These are phyloP conservation scores for Agrenia bidenticulata DNA, from an alignment of 2,888 invertebrate species.

Conservation along the genomic window DNA sequence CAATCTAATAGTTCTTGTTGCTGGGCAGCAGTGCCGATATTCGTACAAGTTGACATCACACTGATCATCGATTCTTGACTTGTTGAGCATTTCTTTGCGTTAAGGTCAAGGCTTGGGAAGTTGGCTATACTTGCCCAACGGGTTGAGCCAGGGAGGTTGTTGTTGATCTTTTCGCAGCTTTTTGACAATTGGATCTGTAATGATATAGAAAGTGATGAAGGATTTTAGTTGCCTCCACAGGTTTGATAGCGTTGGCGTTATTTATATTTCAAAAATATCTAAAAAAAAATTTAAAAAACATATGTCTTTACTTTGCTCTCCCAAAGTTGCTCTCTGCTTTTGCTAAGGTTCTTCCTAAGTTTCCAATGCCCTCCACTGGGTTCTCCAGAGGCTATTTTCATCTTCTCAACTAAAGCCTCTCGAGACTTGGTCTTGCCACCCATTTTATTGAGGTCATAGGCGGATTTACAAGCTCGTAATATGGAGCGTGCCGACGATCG, in stretches of 20 bases:
- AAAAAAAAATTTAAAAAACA: no score
- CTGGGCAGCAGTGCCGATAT: constrained; percentile 25
- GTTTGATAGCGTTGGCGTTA: no score
- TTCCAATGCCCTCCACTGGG: constrained; percentile 40
- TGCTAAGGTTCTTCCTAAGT: constrained; percentile 46
- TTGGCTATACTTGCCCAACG: constrained; percentile 48
- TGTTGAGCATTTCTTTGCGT: constrained; percentile 39
- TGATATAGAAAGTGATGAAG: no score
- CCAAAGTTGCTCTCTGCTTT: constrained; percentile 52
- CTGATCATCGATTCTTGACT: constrained; percentile 44
- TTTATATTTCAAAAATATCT: constrained; percentile 4
- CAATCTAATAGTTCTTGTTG: constrained; percentile 31
- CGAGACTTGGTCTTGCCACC: constrained; percentile 49
- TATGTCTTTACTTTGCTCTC: constrained; percentile 49
- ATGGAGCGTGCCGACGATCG: constrained; percentile 42
- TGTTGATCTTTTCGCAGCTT: constrained; percentile 46
- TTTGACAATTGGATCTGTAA: constrained; percentile 44
- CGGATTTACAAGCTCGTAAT: constrained; percentile 44
- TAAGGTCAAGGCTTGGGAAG: constrained; percentile 43
- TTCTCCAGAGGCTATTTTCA: constrained; percentile 41
- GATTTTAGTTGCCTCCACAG: no score
- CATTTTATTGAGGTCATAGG: constrained; percentile 48
- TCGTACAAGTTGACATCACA: constrained; percentile 42
- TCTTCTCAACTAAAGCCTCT: constrained; percentile 48
- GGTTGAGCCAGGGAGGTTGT: constrained; percentile 41